Evolutionary conservation across 2,113 vertebrate species (phyloP).

Genomic region (Petrocephalus zakoni): DNA sequence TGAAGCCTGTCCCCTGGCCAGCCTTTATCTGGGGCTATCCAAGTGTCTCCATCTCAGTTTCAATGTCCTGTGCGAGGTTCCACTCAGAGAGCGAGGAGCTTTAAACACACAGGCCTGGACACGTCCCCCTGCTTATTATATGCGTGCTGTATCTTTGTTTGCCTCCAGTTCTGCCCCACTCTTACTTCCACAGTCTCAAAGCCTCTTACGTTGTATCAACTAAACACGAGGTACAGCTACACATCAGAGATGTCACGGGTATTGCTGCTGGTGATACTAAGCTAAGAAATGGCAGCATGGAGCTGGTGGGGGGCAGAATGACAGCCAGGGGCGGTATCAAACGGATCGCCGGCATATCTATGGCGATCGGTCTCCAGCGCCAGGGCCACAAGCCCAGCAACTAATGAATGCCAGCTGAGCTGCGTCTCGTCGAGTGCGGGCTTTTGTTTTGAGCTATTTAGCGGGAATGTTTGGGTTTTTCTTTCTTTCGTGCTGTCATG

Average conservation of each 20-base stretch:
- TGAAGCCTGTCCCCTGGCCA: neutral
- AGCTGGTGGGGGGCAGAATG: neutral
- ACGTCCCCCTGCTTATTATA: neutral
- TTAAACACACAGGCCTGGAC: neutral
- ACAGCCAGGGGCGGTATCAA: neutral
- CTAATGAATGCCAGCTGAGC: neutral
- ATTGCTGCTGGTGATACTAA: neutral
- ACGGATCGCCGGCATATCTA: neutral
- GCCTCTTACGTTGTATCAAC: neutral
- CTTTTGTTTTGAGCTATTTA: neutral
- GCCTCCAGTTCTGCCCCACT: neutral
- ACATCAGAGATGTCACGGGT: neutral
- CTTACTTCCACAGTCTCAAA: neutral
- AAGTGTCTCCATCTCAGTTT: constrained; percentile 27
- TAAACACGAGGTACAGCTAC: neutral
- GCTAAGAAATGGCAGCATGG: neutral
- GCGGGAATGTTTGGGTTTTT: neutral
- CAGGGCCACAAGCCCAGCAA: neutral
- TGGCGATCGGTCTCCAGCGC: neutral
- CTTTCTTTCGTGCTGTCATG: neutral
- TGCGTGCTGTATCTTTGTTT: neutral
- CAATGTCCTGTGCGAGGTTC: neutral
- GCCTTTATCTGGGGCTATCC: constrained; percentile 23
- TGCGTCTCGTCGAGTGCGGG: neutral
- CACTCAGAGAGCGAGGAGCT: neutral